Evolutionary conservation across 2,888 invertebrate genomes (phyloP).

Genomic region (Pammene fasciana): DNA sequence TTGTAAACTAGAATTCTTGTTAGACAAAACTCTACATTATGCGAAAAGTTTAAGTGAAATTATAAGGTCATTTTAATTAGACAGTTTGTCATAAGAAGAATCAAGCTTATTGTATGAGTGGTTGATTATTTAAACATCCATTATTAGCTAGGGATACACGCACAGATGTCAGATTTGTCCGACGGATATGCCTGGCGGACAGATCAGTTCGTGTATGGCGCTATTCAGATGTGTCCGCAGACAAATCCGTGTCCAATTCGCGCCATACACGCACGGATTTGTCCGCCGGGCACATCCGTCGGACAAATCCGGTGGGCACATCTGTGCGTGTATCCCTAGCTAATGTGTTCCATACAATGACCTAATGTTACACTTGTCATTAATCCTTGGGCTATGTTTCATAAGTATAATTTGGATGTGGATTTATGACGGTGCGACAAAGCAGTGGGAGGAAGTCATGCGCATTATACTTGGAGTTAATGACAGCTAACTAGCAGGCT

Average conservation of each 20-base stretch:
- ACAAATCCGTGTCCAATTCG: constrained; percentile 7
- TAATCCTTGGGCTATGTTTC: constrained; percentile 31
- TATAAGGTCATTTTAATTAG: neutral
- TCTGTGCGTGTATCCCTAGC: too few relatives aligned
- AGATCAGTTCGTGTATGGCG: too few relatives aligned
- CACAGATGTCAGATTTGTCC: too few relatives aligned
- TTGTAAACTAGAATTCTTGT: neutral
- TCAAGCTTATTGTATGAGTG: too few relatives aligned
- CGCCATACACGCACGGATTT: too few relatives aligned
- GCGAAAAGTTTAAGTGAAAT: too few relatives aligned
- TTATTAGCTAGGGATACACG: too few relatives aligned
- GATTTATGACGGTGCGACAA: constrained; percentile 38
- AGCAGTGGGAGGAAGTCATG: constrained; percentile 40
- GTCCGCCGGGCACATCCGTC: too few relatives aligned
- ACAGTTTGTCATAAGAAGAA: too few relatives aligned
- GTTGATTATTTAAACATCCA: neutral
- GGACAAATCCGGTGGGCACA: too few relatives aligned
- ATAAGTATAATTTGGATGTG: constrained; percentile 36
- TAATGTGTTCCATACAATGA: constrained; percentile 21
- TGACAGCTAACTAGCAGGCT: constrained; percentile 39
- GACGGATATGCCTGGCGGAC: too few relatives aligned
- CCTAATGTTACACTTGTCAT: constrained; percentile 29
- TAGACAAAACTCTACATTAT: neutral
- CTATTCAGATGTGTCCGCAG: too few relatives aligned
- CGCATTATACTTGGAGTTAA: constrained; percentile 37